Evolutionary conservation across 2,888 invertebrate species (phyloP), one percentile per base, ranked within the genome.

Genomic region (Lepidochitona cinerea): DNA sequence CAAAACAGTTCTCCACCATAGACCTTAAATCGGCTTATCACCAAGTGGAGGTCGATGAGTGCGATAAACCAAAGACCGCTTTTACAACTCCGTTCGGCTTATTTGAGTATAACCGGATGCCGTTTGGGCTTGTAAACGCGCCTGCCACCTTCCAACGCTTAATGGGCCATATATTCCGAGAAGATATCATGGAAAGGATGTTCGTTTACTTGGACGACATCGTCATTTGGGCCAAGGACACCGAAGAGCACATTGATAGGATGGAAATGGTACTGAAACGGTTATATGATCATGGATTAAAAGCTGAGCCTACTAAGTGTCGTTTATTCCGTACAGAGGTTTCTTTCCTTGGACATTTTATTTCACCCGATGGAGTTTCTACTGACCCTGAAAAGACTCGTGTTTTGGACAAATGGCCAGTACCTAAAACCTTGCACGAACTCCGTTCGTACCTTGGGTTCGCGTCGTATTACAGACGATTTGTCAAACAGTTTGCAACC

Each of bases 131-230:
- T 4, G 64, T 64, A 0, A 74, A 75, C 37, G 73, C 78, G 18
- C 76, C 74, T 12, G 65, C 75, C 1, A 79, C 33, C 53, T 79
- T 77, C n/a, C 75, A 77, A 37, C n/a, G 73, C n/a, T 32, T 77
- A 0, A 75, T 75, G 73, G 29, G 3, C 26, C 59, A 59, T 29
- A 59, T 59, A 23, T 54, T 59, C 29, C 59, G 59, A 29, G 59
- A 59, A 29, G 29, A 59, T 14, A 14, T 59, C 23, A 23, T 59
- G 32, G 59, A 59, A 29, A 1, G 59, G 18, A 4, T 59, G 23
- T 59, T 59, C 59, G 59, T 59, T 14, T 59, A 59, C 29, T 29
- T 59, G 23, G 59, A 59, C 9, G 59, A 59, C 59, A 59, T 59
- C 59, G 26, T 59, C 23, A 32, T 59, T 14, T 59, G 59, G 29